A percentile compares a stretch with the other conserved stretches of the same genome.
Evolutionary conservation across 2,113 vertebrate genomes (phyloP).

Genomic region (Rallus limicola): DNA sequence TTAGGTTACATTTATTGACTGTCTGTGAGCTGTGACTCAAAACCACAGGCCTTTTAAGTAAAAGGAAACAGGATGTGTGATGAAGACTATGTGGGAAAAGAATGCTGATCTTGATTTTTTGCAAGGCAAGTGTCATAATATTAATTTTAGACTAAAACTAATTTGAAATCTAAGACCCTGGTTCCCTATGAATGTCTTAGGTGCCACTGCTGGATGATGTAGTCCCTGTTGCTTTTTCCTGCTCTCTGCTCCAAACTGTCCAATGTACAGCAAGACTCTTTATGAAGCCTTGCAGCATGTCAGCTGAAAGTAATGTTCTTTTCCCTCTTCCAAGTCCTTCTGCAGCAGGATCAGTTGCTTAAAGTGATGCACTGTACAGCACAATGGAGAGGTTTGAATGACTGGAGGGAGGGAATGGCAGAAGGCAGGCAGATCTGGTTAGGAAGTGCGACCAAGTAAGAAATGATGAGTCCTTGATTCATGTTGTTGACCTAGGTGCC

Average conservation of each 20-base stretch:
- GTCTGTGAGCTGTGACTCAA: not conserved
- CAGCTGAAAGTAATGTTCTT: not conserved
- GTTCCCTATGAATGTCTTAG: not conserved
- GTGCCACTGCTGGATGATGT: not conserved
- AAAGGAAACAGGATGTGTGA: not conserved
- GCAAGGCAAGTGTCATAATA: not conserved
- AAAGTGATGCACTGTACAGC: not conserved
- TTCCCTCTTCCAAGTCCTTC: not conserved
- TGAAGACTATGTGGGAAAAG: not conserved
- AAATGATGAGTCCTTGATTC: not conserved
- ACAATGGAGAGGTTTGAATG: not conserved
- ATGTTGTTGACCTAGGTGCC: not conserved
- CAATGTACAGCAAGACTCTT: not conserved
- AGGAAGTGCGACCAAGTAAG: not conserved
- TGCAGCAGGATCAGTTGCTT: not conserved
- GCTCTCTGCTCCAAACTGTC: not conserved
- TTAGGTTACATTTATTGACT: not conserved
- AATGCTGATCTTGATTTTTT: not conserved
- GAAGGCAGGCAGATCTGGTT: not conserved
- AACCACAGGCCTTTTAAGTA: not conserved
- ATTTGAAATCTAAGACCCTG: not conserved
- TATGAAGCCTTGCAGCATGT: not conserved
- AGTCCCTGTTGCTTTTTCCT: not conserved
- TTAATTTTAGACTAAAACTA: not conserved
- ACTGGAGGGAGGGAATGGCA: not conserved